Conservation (phyloP, 2,113 vertebrate genomes). For the Spea multiplicata region DNA sequence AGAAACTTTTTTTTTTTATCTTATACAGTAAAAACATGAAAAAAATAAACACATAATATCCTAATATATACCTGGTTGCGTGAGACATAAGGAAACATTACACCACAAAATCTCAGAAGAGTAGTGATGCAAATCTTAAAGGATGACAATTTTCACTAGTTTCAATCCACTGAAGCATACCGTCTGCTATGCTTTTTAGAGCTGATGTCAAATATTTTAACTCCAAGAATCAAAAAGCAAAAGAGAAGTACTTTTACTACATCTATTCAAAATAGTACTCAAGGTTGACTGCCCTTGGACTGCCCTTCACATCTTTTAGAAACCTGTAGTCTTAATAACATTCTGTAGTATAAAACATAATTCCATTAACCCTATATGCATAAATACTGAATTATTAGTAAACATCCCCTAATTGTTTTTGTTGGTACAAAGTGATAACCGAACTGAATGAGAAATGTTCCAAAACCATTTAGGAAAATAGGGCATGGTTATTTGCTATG, state of each 20-base stretch:
- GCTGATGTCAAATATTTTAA: neutral
- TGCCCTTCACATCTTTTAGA: slow-evolving; percentile 28
- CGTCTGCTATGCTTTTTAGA: slow-evolving; percentile 15
- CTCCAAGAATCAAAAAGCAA: neutral
- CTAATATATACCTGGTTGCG: neutral
- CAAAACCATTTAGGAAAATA: no score
- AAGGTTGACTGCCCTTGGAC: slow-evolving; percentile 25
- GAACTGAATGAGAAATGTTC: no score
- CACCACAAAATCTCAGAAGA: neutral
- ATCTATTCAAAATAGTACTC: slow-evolving; percentile 20
- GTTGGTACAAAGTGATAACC: no score
- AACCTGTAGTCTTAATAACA: neutral
- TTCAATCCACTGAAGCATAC: slow-evolving; percentile 1
- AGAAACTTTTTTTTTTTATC: no score
- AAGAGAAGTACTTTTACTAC: neutral
- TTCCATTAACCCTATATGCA: no score
- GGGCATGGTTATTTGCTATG: no score
- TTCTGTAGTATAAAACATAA: slow-evolving; percentile 21
- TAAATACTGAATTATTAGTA: no score
- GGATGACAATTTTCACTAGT: neutral
- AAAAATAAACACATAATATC: neutral
- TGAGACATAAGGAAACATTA: neutral
- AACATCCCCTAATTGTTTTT: no score
- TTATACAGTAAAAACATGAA: no score
- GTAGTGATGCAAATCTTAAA: slow-evolving; percentile 7